These are phyloP conservation scores for Coreoperca whiteheadi DNA, from an alignment of 2,113 vertebrate genomes.

Conservation along the genomic window DNA sequence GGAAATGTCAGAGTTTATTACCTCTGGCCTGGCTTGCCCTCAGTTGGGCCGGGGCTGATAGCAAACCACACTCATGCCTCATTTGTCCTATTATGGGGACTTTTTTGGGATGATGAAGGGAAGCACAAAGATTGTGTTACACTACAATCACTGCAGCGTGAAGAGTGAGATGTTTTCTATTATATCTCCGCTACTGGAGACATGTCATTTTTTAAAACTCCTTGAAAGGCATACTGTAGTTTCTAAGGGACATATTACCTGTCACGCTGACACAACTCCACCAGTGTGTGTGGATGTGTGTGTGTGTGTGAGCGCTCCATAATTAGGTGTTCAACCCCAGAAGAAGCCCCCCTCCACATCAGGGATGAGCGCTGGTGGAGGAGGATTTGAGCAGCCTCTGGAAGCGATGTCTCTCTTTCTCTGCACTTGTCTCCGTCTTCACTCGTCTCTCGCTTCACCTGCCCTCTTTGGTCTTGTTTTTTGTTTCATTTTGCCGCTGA, in stretches of 20 bases:
- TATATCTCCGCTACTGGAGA: slow-evolving; percentile 19
- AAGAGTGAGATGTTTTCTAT: slow-evolving; percentile 22
- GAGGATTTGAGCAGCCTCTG: slow-evolving; percentile 40
- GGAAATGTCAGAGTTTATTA: slow-evolving; percentile 70
- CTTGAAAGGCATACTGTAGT: slow-evolving; percentile 20
- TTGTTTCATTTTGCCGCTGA: slow-evolving; percentile 49
- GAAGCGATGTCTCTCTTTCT: slow-evolving; percentile 15
- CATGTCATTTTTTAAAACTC: slow-evolving; percentile 5
- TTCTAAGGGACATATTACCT: slow-evolving; percentile 40
- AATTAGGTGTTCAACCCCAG: slow-evolving; percentile 38
- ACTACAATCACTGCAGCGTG: not conserved
- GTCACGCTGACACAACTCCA: slow-evolving; percentile 27
- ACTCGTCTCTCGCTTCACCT: slow-evolving; percentile 9
- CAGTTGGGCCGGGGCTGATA: slow-evolving; percentile 25
- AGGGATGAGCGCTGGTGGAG: slow-evolving; percentile 14
- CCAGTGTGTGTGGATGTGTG: slow-evolving; percentile 6
- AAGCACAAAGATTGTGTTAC: slow-evolving; percentile 1
- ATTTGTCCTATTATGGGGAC: slow-evolving; percentile 39
- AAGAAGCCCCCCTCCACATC: slow-evolving; percentile 28
- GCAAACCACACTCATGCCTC: slow-evolving; percentile 27
- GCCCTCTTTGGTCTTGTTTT: slow-evolving; percentile 30
- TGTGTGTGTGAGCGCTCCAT: slow-evolving; percentile 25
- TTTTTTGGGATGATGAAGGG: not conserved
- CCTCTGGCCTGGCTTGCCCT: slow-evolving; percentile 42
- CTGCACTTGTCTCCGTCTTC: not conserved